Percentiles rank a stretch among this genome's conserved stretches.
Conservation (phyloP, 1,140 invertebrate species). For the Parasteatoda tepidariorum region DNA sequence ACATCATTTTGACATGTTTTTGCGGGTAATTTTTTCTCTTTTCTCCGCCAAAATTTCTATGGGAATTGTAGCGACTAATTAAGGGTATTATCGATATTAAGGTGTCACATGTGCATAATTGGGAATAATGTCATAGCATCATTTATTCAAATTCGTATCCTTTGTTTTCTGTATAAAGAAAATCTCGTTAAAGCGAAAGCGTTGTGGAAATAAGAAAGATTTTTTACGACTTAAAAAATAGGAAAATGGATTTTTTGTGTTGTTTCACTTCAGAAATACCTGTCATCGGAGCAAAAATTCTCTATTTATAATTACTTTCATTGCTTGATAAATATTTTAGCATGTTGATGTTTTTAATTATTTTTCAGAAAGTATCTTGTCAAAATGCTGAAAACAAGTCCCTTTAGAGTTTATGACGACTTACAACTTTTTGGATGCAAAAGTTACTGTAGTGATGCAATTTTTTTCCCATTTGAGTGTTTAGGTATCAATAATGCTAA, state of each 20-base stretch:
- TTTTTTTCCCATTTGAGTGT: not conserved
- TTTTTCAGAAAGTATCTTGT: not conserved
- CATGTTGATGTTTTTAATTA: constrained; percentile 9
- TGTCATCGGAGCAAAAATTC: not conserved
- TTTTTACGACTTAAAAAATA: not conserved
- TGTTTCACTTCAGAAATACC: not conserved
- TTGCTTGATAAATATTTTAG: constrained; percentile 17
- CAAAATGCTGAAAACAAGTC: not conserved
- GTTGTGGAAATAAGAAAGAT: not conserved
- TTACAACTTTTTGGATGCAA: not conserved
- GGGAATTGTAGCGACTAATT: constrained; percentile 54
- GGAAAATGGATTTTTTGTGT: not conserved
- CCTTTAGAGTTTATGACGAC: not conserved
- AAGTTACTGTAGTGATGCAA: not conserved
- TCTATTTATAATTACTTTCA: not conserved
- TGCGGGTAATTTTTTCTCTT: not conserved
- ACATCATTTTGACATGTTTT: constrained; percentile 47
- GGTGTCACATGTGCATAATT: constrained; percentile 49
- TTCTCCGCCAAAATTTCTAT: constrained; percentile 11
- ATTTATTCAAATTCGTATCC: constrained; percentile 48
- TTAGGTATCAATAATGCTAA: no score
- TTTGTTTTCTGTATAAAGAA: not conserved
- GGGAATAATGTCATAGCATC: constrained; percentile 59
- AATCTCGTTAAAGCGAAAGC: not conserved
- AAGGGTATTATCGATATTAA: constrained; percentile 57